These are phyloP conservation scores for Anseranas semipalmata DNA, from an alignment of 2,113 vertebrate genomes.

Conservation along the genomic window DNA sequence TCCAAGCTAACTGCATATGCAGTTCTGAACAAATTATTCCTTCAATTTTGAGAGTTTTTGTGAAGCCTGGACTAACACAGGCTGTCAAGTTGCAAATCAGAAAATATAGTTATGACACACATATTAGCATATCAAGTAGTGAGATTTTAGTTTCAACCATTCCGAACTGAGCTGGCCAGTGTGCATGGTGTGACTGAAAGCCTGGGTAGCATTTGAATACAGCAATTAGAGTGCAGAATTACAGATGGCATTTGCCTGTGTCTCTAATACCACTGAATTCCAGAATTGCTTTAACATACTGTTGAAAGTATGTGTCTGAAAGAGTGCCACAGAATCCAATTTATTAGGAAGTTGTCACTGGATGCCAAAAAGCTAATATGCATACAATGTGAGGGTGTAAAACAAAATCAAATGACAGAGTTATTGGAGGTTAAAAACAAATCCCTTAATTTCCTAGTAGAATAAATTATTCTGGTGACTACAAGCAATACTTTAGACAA, in stretches of 20 bases:
- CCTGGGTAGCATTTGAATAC: neutral
- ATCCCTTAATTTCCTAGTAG: neutral
- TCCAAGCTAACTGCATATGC: neutral
- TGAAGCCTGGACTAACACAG: neutral
- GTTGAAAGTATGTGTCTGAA: neutral
- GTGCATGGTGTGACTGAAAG: accelerated
- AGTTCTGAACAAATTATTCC: neutral
- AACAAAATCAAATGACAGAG: neutral
- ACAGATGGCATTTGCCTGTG: neutral
- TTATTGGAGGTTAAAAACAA: neutral
- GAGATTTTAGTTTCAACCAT: neutral
- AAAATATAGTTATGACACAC: neutral
- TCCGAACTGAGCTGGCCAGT: neutral
- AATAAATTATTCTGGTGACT: neutral
- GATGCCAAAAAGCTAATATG: neutral
- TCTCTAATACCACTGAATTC: neutral
- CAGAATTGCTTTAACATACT: neutral
- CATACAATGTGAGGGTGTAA: neutral
- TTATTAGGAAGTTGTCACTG: neutral
- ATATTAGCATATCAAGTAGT: neutral
- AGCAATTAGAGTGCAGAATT: neutral
- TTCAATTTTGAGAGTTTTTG: neutral
- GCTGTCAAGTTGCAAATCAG: neutral
- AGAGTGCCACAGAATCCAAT: neutral
- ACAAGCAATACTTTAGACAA: neutral